Percentiles rank a stretch among this genome's conserved stretches.
Evolutionary conservation across 2,888 invertebrate genomes (phyloP).

Genomic region (Hirtodrosophila duncani): DNA sequence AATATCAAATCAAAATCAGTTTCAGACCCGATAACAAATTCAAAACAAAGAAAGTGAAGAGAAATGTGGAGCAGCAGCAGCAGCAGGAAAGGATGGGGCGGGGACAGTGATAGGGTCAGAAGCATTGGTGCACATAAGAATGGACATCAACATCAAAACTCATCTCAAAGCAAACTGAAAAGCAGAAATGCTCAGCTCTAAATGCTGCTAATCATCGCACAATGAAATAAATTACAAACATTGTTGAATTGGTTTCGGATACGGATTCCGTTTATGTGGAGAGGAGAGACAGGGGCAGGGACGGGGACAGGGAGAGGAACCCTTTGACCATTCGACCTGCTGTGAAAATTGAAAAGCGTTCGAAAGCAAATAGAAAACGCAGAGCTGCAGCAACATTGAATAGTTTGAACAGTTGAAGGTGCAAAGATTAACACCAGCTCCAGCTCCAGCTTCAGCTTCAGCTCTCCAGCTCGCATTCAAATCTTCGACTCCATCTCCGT

Average conservation of each 20-base stretch:
- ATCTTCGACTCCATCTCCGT: too few species aligned
- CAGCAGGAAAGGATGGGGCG: neutral
- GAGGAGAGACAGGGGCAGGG: neutral
- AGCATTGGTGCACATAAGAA: neutral
- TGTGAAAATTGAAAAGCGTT: slow-evolving; percentile 69
- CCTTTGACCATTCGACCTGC: slow-evolving; percentile 32
- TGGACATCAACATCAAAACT: neutral
- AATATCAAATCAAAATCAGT: slow-evolving; percentile 33
- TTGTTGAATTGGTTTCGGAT: slow-evolving; percentile 47
- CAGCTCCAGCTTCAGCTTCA: neutral
- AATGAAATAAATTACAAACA: slow-evolving; percentile 74
- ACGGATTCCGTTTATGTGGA: neutral
- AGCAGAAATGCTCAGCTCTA: too few species aligned
- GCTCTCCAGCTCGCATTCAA: too few species aligned
- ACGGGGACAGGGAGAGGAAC: too few species aligned
- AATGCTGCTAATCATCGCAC: slow-evolving; percentile 72
- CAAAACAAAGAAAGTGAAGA: slow-evolving; percentile 60
- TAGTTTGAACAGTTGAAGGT: too few species aligned
- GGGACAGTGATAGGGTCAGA: slow-evolving; percentile 17
- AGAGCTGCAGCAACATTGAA: slow-evolving; percentile 29
- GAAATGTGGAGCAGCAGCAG: slow-evolving; percentile 56
- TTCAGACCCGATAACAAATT: too few species aligned
- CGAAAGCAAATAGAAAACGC: slow-evolving; percentile 65
- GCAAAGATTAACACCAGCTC: slow-evolving; percentile 59
- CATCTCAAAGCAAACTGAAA: neutral